Percentiles rank a stretch among this genome's conserved stretches.
Conservation (phyloP, 92 coral and sea anemone genomes). For the Actinostola sp. region DNA sequence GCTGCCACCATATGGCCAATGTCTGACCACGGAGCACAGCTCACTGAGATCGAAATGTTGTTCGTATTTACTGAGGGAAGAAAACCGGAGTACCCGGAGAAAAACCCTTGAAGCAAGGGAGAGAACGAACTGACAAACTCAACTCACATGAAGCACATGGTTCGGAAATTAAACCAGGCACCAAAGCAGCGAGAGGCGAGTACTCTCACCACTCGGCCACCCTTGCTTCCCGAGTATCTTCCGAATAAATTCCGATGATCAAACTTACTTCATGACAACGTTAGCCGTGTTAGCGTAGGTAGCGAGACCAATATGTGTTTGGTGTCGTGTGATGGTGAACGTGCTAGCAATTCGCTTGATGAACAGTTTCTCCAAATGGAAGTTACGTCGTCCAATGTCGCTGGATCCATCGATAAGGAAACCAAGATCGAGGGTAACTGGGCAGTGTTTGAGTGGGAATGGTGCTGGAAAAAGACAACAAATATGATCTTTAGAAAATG, state of each 20-base stretch:
- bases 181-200: no score
- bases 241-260: background rate
- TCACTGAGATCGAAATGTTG: no score
- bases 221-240: background rate
- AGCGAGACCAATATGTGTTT: slow-evolving; percentile 81
- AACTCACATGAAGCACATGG: no score
- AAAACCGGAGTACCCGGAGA: no score
- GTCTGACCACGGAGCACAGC: no score
- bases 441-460: slow-evolving; percentile 53
- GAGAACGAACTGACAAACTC: no score
- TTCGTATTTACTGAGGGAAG: no score
- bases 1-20: no score
- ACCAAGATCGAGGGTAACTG: slow-evolving; percentile 86
- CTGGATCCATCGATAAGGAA: slow-evolving; percentile 90
- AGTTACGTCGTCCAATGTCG: slow-evolving; percentile 78
- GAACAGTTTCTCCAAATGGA: slow-evolving; percentile 77
- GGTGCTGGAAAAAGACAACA: slow-evolving; percentile 27
- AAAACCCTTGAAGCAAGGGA: no score
- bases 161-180: no score
- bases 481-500: no score
- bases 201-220: no score
- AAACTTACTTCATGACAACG: slow-evolving; percentile 37
- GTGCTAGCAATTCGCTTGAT: slow-evolving; percentile 66
- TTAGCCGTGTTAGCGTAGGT: slow-evolving; percentile 65
- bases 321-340: slow-evolving; percentile 82